Evolutionary conservation across 2,113 vertebrate species (phyloP), one percentile per base, ranked within the genome.

Genomic region (Scartelaos histophorus): DNA sequence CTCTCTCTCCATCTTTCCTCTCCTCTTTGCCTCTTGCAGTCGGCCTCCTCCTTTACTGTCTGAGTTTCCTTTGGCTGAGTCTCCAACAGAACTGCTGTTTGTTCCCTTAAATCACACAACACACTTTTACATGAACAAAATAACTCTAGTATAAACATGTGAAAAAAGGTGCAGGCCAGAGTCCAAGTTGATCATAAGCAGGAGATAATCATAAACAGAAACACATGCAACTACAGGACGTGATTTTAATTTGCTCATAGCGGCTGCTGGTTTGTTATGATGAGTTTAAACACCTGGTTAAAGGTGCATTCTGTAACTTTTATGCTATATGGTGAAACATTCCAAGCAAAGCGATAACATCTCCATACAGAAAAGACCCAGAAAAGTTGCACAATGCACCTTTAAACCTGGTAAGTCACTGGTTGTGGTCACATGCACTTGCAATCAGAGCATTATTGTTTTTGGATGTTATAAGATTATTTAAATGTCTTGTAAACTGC

Each of bases 11-110:
- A 88, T 88, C 62, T 38, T 87, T 22, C 87, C 90, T 81, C 73
- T 88, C 78, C 73, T 89, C 82, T 90, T 90, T 46, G 19, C 76
- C 78, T 89, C 85, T 81, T 84, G 80, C 67, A 89, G 57, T 11
- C 45, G 35, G 16, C 38, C 21, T 21, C 62, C 70, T 79, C 68
- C 74, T 78, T n/a, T 80, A 38, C 19, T 81, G 5, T 56, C 21
- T 34, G 81, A 17, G 16, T 54, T 53, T 38, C 19, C 67, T 51
- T 60, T 38, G 58, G 58, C 34, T 17, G 25, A 17, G 15, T 34
- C 58, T 61, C 58, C 58, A 17, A 17, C 58, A 13, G n/a, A n/a
- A 15, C 38, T 43, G 67, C 46, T 49, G 71, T 46, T 35, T 25
- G 66, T 67, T 54, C 66, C 17, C 0, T 84, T 85, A 71, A 73